Conservation (phyloP, 2,797 vertebrate genomes). For the Okamejei kenojei region DNA sequence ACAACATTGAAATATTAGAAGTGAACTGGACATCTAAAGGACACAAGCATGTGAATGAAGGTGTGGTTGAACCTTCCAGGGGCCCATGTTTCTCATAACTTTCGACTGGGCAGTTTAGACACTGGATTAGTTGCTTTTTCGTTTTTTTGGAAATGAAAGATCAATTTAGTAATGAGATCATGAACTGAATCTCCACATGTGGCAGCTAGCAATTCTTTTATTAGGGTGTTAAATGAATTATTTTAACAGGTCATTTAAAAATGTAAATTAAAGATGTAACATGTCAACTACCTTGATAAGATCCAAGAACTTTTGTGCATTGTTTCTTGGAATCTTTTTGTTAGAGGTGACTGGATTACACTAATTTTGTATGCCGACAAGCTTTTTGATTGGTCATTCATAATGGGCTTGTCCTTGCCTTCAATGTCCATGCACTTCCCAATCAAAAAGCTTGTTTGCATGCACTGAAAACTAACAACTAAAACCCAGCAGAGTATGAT, state of each 20-base stretch:
- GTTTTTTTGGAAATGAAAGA: background rate
- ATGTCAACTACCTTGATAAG: background rate
- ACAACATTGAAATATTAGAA: background rate
- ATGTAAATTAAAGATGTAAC: background rate
- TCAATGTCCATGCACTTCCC: background rate
- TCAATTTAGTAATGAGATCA: background rate
- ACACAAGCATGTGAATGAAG: background rate
- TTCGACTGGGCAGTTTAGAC: background rate
- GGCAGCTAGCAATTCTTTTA: too few relatives aligned
- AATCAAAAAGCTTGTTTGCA: too few relatives aligned
- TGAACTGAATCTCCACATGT: background rate
- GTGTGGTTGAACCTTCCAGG: too few relatives aligned
- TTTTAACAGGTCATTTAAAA: background rate
- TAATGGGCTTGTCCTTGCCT: too few relatives aligned
- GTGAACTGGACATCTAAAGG: background rate
- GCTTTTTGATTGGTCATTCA: background rate
- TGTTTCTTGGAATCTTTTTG: too few relatives aligned
- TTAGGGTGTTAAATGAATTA: background rate
- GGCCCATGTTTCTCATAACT: background rate
- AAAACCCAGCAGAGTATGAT: background rate
- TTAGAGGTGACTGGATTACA: background rate
- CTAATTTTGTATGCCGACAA: background rate
- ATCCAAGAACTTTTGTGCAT: background rate
- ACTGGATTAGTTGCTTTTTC: background rate
- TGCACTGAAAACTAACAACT: background rate